Conservation (phyloP, 2,888 invertebrate genomes). For the Falcaria lacertinaria region DNA sequence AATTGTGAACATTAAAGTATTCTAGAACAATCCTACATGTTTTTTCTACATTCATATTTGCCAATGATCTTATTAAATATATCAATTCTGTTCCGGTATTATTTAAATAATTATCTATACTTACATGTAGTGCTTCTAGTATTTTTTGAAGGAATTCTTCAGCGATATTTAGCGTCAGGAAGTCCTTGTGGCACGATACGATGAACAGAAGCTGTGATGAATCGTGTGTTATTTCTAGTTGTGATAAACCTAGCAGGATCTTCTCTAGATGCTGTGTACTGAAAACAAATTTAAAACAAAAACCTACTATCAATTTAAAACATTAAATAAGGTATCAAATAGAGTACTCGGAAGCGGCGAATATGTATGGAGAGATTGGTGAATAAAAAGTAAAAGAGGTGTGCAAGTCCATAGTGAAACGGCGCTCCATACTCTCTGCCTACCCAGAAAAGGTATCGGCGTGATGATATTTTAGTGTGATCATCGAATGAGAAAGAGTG, state of each 20-base stretch:
- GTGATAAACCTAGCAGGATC: conserved; percentile 29
- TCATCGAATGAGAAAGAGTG: too few relatives aligned
- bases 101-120: conserved; percentile 23
- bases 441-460: too few relatives aligned
- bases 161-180: conserved; percentile 21
- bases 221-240: conserved; percentile 18
- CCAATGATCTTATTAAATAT: conserved; percentile 45
- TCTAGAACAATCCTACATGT: conserved; percentile 28
- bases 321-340: too few relatives aligned
- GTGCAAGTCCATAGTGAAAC: too few relatives aligned
- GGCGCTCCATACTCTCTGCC: too few relatives aligned
- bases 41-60: conserved; percentile 36
- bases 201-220: conserved; percentile 44
- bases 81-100: conserved; percentile 29
- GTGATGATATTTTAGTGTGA: too few relatives aligned
- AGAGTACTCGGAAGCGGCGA: too few relatives aligned
- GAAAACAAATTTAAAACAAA: too few relatives aligned
- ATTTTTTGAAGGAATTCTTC: conserved; percentile 28
- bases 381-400: too few relatives aligned
- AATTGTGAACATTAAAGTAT: conserved; percentile 28
- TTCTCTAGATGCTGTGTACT: conserved; percentile 41
- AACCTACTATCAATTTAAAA: too few relatives aligned
- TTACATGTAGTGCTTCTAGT: conserved; percentile 21
- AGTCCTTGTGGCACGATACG: conserved; percentile 51
- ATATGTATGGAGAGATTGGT: too few relatives aligned